These are phyloP conservation scores for Resseliella maxima DNA, from an alignment of 2,888 invertebrate genomes.

Conservation along the genomic window DNA sequence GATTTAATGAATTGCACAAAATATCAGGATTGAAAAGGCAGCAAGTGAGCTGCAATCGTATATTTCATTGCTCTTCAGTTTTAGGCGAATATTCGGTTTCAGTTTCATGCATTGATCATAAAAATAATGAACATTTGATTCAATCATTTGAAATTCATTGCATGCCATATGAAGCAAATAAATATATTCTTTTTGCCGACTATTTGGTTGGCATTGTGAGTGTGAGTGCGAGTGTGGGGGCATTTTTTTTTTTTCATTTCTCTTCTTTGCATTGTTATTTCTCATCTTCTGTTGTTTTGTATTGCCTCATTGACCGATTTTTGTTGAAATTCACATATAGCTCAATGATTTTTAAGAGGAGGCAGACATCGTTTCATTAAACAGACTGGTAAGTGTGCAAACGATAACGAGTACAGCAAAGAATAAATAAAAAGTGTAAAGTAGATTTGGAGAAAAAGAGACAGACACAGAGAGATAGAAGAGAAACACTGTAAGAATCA, in stretches of 20 bases:
- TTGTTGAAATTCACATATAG: not conserved
- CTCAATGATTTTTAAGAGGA: not conserved
- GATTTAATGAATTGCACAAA: slow-evolving; percentile 51
- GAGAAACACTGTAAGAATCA: too few relatives aligned
- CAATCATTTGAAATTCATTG: slow-evolving; percentile 23
- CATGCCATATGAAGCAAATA: slow-evolving; percentile 8
- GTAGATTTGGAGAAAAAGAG: not conserved
- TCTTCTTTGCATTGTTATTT: too few relatives aligned
- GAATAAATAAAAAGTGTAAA: not conserved
- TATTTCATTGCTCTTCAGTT: not conserved
- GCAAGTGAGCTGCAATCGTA: not conserved
- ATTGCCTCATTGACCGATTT: not conserved
- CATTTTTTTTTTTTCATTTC: too few relatives aligned
- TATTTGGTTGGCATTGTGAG: not conserved
- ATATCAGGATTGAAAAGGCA: not conserved
- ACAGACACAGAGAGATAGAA: not conserved
- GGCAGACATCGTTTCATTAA: slow-evolving; percentile 20
- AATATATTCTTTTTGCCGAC: not conserved
- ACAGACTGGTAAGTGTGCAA: not conserved
- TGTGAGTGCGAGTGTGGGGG: too few relatives aligned
- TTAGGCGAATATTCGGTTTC: not conserved
- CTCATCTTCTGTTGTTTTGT: not conserved
- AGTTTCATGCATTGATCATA: not conserved
- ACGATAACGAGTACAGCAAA: not conserved
- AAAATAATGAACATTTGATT: slow-evolving; percentile 39